Evolutionary conservation across 2,888 invertebrate species (phyloP).

Genomic region (Coelogynopora nodosa): DNA sequence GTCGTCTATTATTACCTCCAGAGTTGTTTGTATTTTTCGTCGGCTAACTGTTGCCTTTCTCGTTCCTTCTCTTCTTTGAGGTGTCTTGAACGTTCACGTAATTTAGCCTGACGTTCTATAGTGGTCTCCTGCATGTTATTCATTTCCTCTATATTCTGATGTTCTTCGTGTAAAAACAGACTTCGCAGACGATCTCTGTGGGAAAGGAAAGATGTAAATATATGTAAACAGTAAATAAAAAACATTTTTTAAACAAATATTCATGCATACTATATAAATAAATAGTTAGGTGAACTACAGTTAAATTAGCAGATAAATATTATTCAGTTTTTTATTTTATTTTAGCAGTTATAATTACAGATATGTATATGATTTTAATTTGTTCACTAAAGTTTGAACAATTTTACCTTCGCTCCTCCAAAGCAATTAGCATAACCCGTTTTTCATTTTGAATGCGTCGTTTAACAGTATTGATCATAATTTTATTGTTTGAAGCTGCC

Average conservation of each 20-base stretch:
- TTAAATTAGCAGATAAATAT: too few relatives aligned
- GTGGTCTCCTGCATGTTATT: slow-evolving; percentile 58
- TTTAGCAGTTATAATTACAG: too few relatives aligned
- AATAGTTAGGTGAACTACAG: too few relatives aligned
- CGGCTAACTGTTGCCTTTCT: slow-evolving; percentile 57
- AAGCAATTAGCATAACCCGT: not conserved
- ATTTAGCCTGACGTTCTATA: slow-evolving; percentile 59
- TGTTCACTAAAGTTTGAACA: too few relatives aligned
- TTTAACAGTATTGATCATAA: not conserved
- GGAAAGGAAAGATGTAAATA: too few relatives aligned
- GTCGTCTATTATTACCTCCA: too few relatives aligned
- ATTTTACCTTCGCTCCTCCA: not conserved
- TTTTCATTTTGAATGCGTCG: not conserved
- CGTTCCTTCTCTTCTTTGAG: slow-evolving; percentile 58
- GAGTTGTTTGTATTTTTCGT: slow-evolving; percentile 60
- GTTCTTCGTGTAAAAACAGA: slow-evolving; percentile 55
- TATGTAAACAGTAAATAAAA: too few relatives aligned
- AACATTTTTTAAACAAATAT: too few relatives aligned
- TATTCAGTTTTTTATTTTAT: too few relatives aligned
- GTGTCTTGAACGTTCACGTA: slow-evolving; percentile 58
- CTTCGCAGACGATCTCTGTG: slow-evolving; percentile 51
- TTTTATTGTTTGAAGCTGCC: not conserved
- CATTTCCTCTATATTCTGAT: slow-evolving; percentile 55
- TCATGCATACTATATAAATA: too few relatives aligned
- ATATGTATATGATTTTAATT: too few relatives aligned